Evolutionary conservation across 2,113 vertebrate genomes (phyloP), one percentile per base, ranked within the genome.

Genomic region (Aphyosemion australe): DNA sequence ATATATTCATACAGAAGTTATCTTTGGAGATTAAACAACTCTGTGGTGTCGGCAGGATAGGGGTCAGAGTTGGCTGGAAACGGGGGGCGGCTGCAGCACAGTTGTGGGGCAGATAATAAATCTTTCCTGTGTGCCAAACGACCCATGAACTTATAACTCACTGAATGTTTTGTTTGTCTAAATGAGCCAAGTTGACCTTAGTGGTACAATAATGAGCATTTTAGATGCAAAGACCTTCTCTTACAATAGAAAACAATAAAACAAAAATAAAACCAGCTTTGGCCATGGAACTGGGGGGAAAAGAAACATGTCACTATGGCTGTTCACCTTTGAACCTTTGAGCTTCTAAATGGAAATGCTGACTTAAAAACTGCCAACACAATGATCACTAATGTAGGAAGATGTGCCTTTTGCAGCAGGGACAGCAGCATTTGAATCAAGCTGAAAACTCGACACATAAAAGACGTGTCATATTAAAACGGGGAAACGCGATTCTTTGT

Each of bases 21-120:
- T 90, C 88, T 59, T 31, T 68, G 53, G 83, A 84, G 83, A 89
- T 86, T 64, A 86, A 83, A 73, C 61, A 6, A 75, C 76, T 85
- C 65, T 80, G 78, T 39, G 63, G 77, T 69, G 80, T 81, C 58
- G 51, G 82, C 74, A 72, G 65, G 74, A 81, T 12, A 32, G 34
- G 83, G 89, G 85, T 91, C 84, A 89, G 71, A 86, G 87, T 80
- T 87, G 74, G 18, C 82, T 78, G 69, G 80, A 87, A 87, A 87
- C 73, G 52, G 87, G 84, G 64, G 84, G 69, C 76, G 21, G 69
- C 67, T 66, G 78, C 67, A 69, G 78, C 75, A 81, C 66, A 78
- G 56, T 78, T 57, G 39, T 54, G 56, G 84, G 79, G 80, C 78
- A 76, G 74, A 87, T 78, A 79, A 88, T 90, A 86, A 87, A 89